These are phyloP conservation scores for Machimus rusticus DNA, from an alignment of 2,888 invertebrate genomes.

Conservation along the genomic window DNA sequence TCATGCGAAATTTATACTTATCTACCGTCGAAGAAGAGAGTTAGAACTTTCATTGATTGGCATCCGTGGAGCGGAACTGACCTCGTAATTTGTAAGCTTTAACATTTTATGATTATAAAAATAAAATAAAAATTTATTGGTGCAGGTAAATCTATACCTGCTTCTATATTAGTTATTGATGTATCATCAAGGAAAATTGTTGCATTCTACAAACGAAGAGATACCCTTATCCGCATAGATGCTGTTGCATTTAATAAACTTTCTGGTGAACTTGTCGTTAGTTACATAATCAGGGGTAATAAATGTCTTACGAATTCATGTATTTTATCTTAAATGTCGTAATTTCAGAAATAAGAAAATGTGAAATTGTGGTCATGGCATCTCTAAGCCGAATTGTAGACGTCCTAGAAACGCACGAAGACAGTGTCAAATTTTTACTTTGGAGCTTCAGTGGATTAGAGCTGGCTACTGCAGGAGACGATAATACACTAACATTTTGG, in stretches of 20 bases:
- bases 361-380: conserved; percentile 58
- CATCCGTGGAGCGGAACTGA: conserved; percentile 64
- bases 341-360: conserved; percentile 50
- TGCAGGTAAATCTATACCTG: conserved; percentile 56
- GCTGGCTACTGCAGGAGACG: conserved; percentile 60
- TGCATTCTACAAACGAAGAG: conserved; percentile 57
- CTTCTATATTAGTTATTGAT: conserved; percentile 56
- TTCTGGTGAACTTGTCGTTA: conserved; percentile 63
- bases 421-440: conserved; percentile 57
- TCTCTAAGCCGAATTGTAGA: conserved; percentile 60
- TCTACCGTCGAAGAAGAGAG: conserved; percentile 51
- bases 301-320: not conserved
- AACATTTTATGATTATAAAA: conserved; percentile 44
- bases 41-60: conserved; percentile 59
- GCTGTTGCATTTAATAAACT: conserved; percentile 60
- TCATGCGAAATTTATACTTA: conserved; percentile 51
- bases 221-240: conserved; percentile 55
- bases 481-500: conserved; percentile 63
- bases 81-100: conserved; percentile 58
- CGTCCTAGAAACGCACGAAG: conserved; percentile 54
- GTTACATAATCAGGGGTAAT: conserved; percentile 53
- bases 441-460: conserved; percentile 58
- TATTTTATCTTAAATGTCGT: not conserved
- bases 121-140: conserved; percentile 5
- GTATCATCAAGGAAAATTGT: conserved; percentile 56